Base-by-base conservation (phyloP, 2,888 invertebrate genomes). In the Brachyopa scutellaris region DNA sequence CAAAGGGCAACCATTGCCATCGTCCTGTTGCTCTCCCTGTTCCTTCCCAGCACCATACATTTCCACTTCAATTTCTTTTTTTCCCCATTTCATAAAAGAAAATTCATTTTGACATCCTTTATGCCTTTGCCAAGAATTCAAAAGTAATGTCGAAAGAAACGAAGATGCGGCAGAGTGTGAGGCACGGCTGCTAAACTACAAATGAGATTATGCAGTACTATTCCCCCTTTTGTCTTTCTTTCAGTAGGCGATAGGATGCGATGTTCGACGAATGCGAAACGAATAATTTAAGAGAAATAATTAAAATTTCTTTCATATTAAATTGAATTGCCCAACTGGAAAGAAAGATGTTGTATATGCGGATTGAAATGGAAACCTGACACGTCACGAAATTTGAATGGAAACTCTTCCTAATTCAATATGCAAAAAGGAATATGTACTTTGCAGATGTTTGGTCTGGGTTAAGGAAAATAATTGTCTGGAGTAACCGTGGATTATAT, bases 161-260 rank as follows among this genome's bases (percentile, higher is more conserved):
- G 42, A 47, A 62, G 49, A 55, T 13, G 45, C 11, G 8, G 47
- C 15, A 21, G 38, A 33, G 26, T 15, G 51, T 47, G 38, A 38
- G 64, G 42, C 31, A 29, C 29, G n/a, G n/a, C 21, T 13, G 49
- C 53, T 72, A 47, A 70, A 66, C 70, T 70, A 72, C 62, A 82
- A 82, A 82, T 66, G 70, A 77, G 70, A 72, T 82, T 77, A 82
- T 82, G 80, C 80, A 77, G 80, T 36, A 82, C 47, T 64, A n/a
- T n/a, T n/a, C n/a, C n/a, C 77, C 59, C 76, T 82, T 70, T 26
- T 62, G 70, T 70, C 40, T 61, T 53, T 11, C 33, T 15, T 19
- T n/a, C n/a, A n/a, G 38, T 36, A 13, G 72, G 72, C 26, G 26
- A 6, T 26, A 6, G 26, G 23, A 26, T 42, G 9, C 9, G 31